Evolutionary conservation across 1,140 invertebrate genomes (phyloP).

Genomic region (Drosophila nebulosa): DNA sequence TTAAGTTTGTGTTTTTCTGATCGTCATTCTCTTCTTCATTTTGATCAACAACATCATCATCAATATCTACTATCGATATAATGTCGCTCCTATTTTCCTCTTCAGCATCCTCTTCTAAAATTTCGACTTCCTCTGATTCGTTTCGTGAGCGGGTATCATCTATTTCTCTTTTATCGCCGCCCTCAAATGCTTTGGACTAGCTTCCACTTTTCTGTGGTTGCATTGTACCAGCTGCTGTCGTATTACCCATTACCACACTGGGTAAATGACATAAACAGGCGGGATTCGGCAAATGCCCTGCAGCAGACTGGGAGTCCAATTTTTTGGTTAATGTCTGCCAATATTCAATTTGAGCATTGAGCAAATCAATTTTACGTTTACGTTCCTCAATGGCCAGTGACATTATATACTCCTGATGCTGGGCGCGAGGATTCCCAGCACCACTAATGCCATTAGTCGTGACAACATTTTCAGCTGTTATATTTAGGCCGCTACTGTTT

Average conservation of each 20-base stretch:
- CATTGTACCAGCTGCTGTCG: slow-evolving; percentile 33
- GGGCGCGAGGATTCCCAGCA: slow-evolving; percentile 7
- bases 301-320: slow-evolving; percentile 47
- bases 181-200: slow-evolving; percentile 65
- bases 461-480: background rate
- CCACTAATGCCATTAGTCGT: background rate
- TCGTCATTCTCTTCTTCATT: slow-evolving; percentile 5
- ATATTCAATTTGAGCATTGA: slow-evolving; percentile 77
- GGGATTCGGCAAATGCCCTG: slow-evolving; percentile 60
- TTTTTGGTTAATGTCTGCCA: slow-evolving; percentile 78
- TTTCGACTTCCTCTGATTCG: slow-evolving; percentile 4
- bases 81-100: slow-evolving; percentile 33
- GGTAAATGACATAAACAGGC: slow-evolving; percentile 69
- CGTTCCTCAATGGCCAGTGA: slow-evolving; percentile 70
- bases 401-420: slow-evolving; percentile 69
- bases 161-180: slow-evolving; percentile 5
- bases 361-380: slow-evolving; percentile 67
- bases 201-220: slow-evolving; percentile 67
- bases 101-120: slow-evolving; percentile 7
- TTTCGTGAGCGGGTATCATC: slow-evolving; percentile 4
- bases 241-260: slow-evolving; percentile 9
- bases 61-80: slow-evolving; percentile 66
- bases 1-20: slow-evolving; percentile 17
- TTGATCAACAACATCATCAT: slow-evolving; percentile 24
- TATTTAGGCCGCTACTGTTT: slow-evolving; percentile 18